Evolutionary conservation across 2,113 vertebrate species (phyloP).

Genomic region (Alces alces): DNA sequence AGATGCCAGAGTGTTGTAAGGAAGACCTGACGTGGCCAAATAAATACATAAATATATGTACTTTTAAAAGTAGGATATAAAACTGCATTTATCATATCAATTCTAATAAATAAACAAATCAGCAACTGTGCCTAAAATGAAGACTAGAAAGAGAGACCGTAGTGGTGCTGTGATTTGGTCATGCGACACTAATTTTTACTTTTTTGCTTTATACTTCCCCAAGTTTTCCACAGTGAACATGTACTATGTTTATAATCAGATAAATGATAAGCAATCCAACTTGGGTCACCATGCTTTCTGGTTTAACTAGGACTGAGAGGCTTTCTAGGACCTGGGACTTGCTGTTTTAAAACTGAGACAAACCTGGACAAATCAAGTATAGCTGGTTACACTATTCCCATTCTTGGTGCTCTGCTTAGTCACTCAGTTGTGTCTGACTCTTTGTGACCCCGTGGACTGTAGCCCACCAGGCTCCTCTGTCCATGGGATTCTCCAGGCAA

Average conservation of each 20-base stretch:
- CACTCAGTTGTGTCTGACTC: not conserved
- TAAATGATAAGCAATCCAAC: not conserved
- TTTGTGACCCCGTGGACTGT: not conserved
- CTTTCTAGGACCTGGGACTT: not conserved
- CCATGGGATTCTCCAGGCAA: not conserved
- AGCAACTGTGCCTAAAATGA: not conserved
- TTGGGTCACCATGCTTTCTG: not conserved
- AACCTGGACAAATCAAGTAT: not conserved
- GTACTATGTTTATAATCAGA: not conserved
- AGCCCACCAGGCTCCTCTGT: not conserved
- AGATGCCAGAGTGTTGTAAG: not conserved
- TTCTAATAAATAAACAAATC: not conserved
- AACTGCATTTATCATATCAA: not conserved
- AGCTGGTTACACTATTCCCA: not conserved
- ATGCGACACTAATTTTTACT: not conserved
- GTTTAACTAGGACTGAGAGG: not conserved
- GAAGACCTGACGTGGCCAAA: not conserved
- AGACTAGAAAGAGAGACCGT: not conserved
- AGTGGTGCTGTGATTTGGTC: not conserved
- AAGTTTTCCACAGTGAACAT: not conserved
- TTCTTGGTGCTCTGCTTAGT: not conserved
- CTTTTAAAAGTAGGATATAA: not conserved
- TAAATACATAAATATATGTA: not conserved
- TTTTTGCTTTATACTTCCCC: not conserved
- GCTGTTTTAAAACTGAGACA: not conserved